Percentiles rank a stretch among this genome's conserved stretches.
Conservation (phyloP, 2,797 vertebrate species). For the Phylloscopus collybita region DNA sequence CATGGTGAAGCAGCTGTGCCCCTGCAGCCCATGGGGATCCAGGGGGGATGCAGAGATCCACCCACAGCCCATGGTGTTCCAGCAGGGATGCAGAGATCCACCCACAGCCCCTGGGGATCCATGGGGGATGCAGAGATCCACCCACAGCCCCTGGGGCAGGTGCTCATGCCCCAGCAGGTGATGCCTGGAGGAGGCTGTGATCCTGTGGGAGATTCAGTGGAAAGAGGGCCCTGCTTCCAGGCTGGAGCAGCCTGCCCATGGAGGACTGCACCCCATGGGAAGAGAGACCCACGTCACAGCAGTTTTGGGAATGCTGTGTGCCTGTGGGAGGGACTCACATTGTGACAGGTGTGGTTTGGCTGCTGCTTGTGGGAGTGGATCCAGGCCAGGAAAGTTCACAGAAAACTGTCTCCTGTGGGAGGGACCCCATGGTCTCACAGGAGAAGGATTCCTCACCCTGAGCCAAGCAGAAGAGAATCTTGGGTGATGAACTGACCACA, state of each 20-base stretch:
- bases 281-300: fast-evolving
- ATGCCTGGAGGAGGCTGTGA: background rate
- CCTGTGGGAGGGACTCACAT: background rate
- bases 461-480: background rate
- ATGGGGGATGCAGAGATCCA: background rate
- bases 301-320: background rate
- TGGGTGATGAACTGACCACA: background rate
- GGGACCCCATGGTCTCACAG: fast-evolving
- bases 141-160: background rate
- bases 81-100: background rate
- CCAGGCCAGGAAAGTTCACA: fast-evolving
- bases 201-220: background rate
- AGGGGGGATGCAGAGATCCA: background rate
- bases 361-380: background rate
- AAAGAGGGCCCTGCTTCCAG: background rate
- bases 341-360: too few relatives aligned
- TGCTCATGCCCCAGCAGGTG: background rate
- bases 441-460: background rate
- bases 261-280: fast-evolving
- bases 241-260: background rate
- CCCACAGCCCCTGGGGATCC: too few relatives aligned
- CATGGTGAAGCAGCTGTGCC: too few relatives aligned
- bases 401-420: background rate
- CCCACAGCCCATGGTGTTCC: background rate
- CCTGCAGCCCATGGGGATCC: background rate